These are phyloP conservation scores for human DNA, from an alignment of 2,113 vertebrate species.

Conservation along the genomic window DNA sequence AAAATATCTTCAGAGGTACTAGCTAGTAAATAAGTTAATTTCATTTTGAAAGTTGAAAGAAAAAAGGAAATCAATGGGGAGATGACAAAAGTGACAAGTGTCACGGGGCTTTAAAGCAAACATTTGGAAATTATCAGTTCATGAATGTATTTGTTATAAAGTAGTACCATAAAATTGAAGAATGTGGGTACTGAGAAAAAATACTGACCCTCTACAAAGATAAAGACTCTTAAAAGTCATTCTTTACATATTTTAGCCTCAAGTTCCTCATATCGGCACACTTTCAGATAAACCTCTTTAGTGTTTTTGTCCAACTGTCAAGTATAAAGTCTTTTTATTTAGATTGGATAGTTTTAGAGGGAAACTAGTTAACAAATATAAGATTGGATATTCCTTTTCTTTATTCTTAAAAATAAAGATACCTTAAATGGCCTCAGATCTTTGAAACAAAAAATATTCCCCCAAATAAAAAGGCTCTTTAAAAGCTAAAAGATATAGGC, in stretches of 20 bases:
- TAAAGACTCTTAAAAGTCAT: neutral
- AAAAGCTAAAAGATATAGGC: constrained; percentile 24
- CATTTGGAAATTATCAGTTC: neutral
- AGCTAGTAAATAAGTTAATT: constrained; percentile 14
- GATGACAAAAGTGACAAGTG: neutral
- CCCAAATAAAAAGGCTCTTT: constrained; percentile 8
- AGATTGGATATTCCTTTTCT: neutral
- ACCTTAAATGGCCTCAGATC: neutral
- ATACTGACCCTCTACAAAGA: neutral
- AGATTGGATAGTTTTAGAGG: neutral
- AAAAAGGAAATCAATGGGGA: neutral
- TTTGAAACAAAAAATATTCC: constrained; percentile 46
- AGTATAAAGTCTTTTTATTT: constrained; percentile 17
- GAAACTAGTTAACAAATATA: constrained; percentile 1
- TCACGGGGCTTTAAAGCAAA: constrained; percentile 10
- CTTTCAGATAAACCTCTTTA: constrained; percentile 16
- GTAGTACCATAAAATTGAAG: neutral
- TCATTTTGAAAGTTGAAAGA: constrained; percentile 33
- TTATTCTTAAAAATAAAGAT: neutral
- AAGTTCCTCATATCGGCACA: neutral
- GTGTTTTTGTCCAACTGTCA: neutral
- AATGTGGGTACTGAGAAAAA: neutral
- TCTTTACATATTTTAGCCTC: neutral
- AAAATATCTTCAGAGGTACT: neutral
- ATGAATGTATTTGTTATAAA: constrained; percentile 21